Evolutionary conservation across 1,140 invertebrate genomes (phyloP).

Genomic region (Danaus melanippus): DNA sequence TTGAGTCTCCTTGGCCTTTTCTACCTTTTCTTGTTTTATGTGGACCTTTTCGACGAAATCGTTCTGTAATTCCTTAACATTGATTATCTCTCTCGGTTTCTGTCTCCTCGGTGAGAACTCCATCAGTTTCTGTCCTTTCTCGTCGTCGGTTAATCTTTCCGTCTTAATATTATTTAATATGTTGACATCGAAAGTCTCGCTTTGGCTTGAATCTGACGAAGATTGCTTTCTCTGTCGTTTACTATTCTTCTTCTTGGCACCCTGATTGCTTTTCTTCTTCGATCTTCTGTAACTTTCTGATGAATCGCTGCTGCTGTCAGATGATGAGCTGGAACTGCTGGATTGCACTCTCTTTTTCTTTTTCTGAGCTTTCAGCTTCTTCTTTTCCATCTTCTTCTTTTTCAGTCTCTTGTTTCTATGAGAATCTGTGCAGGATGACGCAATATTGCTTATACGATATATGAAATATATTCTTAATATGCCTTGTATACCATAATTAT

Average conservation of each 20-base stretch:
- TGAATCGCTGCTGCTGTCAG: constrained; percentile 32
- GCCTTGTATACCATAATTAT: too few relatives aligned
- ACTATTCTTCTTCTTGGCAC: constrained; percentile 22
- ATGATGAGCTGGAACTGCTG: constrained; percentile 36
- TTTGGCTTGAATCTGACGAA: constrained; percentile 34
- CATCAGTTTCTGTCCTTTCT: constrained; percentile 32
- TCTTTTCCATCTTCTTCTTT: constrained; percentile 45
- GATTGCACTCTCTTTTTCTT: constrained; percentile 42
- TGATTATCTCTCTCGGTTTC: constrained; percentile 55
- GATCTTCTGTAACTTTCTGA: constrained; percentile 27
- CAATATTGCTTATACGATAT: too few relatives aligned
- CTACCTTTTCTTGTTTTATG: constrained; percentile 45
- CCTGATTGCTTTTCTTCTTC: constrained; percentile 37
- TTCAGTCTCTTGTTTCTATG: constrained; percentile 44
- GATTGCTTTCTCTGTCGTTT: constrained; percentile 34
- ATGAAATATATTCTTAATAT: too few relatives aligned
- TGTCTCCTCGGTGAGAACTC: constrained; percentile 52
- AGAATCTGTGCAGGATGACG: constrained; percentile 25
- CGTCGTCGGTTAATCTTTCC: constrained; percentile 54
- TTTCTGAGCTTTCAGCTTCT: constrained; percentile 43
- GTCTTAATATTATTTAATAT: constrained; percentile 63
- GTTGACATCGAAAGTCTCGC: constrained; percentile 59
- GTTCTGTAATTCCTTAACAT: constrained; percentile 59
- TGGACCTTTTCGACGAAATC: constrained; percentile 52
- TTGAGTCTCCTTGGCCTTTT: constrained; percentile 10